These are phyloP conservation scores for Agapornis roseicollis DNA, from an alignment of 2,113 vertebrate species.

Conservation along the genomic window DNA sequence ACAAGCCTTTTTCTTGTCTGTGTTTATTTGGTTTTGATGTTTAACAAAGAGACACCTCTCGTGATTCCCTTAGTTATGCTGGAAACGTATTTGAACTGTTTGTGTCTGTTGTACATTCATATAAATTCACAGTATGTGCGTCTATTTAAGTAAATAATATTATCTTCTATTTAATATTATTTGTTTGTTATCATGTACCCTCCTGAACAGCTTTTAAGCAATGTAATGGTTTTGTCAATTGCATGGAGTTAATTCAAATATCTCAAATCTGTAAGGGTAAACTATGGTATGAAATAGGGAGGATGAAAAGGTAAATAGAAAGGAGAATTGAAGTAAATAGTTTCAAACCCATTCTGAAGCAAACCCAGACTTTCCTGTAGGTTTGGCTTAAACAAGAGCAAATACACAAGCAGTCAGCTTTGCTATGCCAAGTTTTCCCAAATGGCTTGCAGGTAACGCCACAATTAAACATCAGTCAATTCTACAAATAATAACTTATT, in stretches of 20 bases:
- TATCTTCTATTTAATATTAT: neutral
- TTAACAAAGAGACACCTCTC: neutral
- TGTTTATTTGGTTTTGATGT: neutral
- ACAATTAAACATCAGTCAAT: conserved; percentile 8
- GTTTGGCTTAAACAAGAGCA: neutral
- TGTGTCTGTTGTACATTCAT: neutral
- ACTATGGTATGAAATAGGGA: neutral
- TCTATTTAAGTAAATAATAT: neutral
- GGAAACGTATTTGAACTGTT: neutral
- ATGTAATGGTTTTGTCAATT: neutral
- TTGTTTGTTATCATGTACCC: neutral
- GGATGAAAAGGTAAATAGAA: neutral
- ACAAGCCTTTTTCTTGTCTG: neutral
- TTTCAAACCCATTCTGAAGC: neutral
- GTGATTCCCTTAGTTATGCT: neutral
- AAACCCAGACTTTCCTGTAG: neutral
- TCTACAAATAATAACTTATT: neutral
- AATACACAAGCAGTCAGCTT: neutral
- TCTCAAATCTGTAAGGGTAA: neutral
- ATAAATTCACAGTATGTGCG: neutral
- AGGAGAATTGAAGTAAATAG: neutral
- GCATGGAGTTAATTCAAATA: neutral
- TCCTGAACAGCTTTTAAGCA: neutral
- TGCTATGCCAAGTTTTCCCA: neutral
- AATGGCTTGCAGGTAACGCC: neutral